Base-by-base conservation (phyloP, 2,113 vertebrate species). In the Nyctibius bracteatus region DNA sequence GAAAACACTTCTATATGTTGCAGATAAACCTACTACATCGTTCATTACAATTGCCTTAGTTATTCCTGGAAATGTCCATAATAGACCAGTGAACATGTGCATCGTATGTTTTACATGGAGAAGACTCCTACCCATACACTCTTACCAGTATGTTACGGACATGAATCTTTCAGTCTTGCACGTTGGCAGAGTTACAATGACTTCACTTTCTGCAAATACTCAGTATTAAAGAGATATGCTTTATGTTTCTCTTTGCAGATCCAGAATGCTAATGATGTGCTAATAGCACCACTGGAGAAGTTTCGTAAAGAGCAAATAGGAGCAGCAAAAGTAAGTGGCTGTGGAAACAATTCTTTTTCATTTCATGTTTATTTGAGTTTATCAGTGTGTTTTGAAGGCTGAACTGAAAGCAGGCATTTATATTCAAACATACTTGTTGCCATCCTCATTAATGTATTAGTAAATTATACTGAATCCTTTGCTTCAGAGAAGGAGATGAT, bases 241-340 rank as follows among this genome's bases (percentile, higher is more conserved):
- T 84, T 97, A 27, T 95, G 74, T 98, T 98, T 97, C 97, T 79
- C 58, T 88, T 98, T 98, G 92, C 98, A 99, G 99, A 99, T 99
- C 97, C 99, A 99, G 97, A 99, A 99, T 57, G 99, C 99, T 37
- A 99, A 99, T 77, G 99, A 99, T 92, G 99, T 99, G 86, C 97
- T 99, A 98, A 99, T 99, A 98, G 98, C 99, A 17, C 99, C 99
- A 0, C 96, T 99, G 98, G 99, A 99, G 97, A 99, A 99, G 91
- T 99, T 99, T 94, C 98, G 99, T 22, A 99, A 99, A 97, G 99
- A 99, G 86, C 99, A 99, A 98, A 99, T 99, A 37, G 99, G 99
- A 35, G 99, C 98, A n/a, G 99, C 99, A 33, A 99, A 99, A 98
- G 99, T 99, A 98, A 99, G 99, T 98, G 71, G 20, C 71, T 88